A percentile compares a stretch with the other conserved stretches of the same genome.
Conservation (phyloP, 2,888 invertebrate species). For the Chydorus sphaericus region DNA sequence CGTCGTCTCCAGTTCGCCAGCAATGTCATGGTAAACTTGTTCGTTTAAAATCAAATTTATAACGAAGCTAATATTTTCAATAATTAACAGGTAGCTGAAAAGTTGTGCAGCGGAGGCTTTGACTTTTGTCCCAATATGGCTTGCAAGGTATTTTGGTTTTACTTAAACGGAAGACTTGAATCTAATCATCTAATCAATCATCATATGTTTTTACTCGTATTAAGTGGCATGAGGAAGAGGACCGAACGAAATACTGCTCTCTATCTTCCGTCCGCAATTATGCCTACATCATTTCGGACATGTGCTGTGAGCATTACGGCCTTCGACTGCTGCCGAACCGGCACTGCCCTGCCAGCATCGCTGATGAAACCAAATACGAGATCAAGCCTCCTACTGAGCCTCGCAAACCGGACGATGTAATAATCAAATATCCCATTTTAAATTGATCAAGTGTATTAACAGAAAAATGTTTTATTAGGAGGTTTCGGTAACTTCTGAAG, state of each 20-base stretch:
- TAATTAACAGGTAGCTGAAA: constrained; percentile 4
- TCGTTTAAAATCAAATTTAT: too few relatives aligned
- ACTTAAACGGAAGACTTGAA: background rate
- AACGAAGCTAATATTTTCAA: too few relatives aligned
- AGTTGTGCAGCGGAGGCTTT: constrained; percentile 4
- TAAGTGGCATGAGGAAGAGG: constrained; percentile 11
- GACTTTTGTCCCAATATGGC: constrained; percentile 11
- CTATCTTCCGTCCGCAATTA: background rate
- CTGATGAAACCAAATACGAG: background rate
- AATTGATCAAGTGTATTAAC: too few relatives aligned
- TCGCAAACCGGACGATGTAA: background rate
- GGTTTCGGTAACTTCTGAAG: too few relatives aligned
- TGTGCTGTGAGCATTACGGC: constrained; percentile 10
- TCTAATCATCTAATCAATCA: background rate
- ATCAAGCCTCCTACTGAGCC: background rate
- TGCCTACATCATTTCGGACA: constrained; percentile 8
- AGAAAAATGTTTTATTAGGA: too few relatives aligned
- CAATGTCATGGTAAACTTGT: too few relatives aligned
- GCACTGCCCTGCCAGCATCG: constrained; percentile 10
- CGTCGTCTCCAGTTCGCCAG: background rate
- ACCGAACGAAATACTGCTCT: constrained; percentile 9
- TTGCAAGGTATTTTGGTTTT: constrained; percentile 5
- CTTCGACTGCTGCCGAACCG: constrained; percentile 2
- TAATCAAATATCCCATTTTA: too few relatives aligned
- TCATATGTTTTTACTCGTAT: background rate